Conservation (phyloP, 2,888 invertebrate species). For the Lottia scabra region DNA sequence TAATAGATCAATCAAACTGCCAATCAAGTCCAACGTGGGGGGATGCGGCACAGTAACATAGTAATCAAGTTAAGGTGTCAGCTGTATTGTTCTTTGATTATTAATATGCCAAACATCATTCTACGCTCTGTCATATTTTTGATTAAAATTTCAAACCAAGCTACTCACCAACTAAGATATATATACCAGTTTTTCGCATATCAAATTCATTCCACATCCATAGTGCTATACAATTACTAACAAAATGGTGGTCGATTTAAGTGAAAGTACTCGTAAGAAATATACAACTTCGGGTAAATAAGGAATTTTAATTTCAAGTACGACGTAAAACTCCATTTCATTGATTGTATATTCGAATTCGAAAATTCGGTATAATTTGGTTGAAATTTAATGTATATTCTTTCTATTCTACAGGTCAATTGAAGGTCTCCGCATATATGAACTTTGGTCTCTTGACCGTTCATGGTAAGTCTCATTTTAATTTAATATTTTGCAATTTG, state of each 20-base stretch:
- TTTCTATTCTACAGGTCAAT: constrained; percentile 51
- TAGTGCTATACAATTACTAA: neutral
- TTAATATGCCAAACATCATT: constrained; percentile 3
- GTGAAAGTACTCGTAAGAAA: neutral
- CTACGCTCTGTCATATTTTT: neutral
- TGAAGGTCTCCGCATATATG: constrained; percentile 61
- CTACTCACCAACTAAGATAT: neutral
- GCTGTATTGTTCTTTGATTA: neutral
- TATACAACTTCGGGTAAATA: neutral
- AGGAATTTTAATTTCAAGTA: neutral
- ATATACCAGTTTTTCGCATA: neutral
- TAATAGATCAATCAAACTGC: neutral
- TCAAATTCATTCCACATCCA: too few species aligned
- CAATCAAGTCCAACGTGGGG: neutral
- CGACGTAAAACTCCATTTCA: too few species aligned
- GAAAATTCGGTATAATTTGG: too few species aligned
- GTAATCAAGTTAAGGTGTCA: neutral
- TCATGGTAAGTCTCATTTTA: constrained; percentile 45
- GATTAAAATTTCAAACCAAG: neutral
- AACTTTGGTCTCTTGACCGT: constrained; percentile 64
- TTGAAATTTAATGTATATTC: neutral
- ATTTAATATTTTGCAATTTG: too few species aligned
- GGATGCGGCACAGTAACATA: neutral
- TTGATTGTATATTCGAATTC: too few species aligned
- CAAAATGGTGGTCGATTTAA: neutral